Conservation (phyloP, 2,113 vertebrate genomes). For the Ammodytes marinus region DNA sequence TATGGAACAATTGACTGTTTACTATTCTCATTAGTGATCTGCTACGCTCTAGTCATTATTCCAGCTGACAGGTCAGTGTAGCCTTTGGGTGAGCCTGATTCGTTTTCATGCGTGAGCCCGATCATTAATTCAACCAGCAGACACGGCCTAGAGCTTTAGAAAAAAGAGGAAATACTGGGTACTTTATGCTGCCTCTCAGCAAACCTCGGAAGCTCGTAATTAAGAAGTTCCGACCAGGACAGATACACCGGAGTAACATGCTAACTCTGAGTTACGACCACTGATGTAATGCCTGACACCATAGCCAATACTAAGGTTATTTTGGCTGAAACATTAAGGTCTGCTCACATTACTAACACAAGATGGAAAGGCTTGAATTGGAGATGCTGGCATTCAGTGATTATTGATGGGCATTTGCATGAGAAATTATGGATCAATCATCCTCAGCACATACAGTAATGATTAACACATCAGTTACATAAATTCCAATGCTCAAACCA, state of each 20-base stretch:
- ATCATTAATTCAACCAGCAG: conserved; percentile 76
- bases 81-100: conserved; percentile 72
- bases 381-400: conserved; percentile 29
- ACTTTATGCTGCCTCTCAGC: conserved; percentile 59
- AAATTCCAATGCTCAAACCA: conserved; percentile 21
- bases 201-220: conserved; percentile 57
- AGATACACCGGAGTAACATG: conserved; percentile 39
- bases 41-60: conserved; percentile 75
- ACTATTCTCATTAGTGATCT: conserved; percentile 78
- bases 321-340: conserved; percentile 11
- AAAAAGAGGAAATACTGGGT: conserved; percentile 56
- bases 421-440: conserved; percentile 38
- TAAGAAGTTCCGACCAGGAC: conserved; percentile 59
- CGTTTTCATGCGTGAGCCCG: conserved; percentile 66
- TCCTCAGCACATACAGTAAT: background rate
- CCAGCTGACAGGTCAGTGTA: conserved; percentile 77
- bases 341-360: background rate
- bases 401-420: conserved; percentile 16
- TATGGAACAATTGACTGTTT: conserved; percentile 73
- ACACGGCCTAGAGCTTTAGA: conserved; percentile 68
- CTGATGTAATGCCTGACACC: conserved; percentile 32
- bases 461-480: conserved; percentile 9
- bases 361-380: conserved; percentile 25
- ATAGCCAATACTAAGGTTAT: conserved; percentile 1
- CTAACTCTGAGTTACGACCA: conserved; percentile 33